These are phyloP conservation scores for Eretmocerus hayati DNA, from an alignment of 2,888 invertebrate species.

Conservation along the genomic window DNA sequence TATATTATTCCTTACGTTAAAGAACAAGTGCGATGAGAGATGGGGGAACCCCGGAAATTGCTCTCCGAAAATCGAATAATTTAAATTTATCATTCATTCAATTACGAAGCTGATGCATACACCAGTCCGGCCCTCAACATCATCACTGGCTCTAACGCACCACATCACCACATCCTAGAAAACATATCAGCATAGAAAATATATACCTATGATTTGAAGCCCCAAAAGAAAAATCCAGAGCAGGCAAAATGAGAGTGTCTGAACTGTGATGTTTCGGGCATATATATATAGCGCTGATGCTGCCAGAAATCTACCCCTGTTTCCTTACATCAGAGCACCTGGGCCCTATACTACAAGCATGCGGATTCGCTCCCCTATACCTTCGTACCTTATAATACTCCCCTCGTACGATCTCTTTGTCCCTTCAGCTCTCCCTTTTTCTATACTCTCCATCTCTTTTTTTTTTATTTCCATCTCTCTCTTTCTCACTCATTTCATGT, in stretches of 20 bases:
- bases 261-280: no score
- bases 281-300: no score
- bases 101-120: constrained; percentile 1
- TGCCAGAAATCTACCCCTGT: neutral
- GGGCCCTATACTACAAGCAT: no score
- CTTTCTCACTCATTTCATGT: neutral
- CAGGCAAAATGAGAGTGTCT: no score
- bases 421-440: neutral
- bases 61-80: neutral
- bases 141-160: neutral
- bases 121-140: neutral
- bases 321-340: constrained; percentile 31
- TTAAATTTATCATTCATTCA: constrained; percentile 13
- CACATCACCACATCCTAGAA: no score
- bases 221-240: no score
- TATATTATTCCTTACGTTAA: no score
- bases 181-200: no score
- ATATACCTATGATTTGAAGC: no score
- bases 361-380: neutral
- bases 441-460: constrained; percentile 4
- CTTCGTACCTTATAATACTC: no score
- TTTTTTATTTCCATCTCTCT: constrained; percentile 8
- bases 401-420: neutral
- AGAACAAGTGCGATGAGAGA: neutral
- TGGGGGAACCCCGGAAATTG: no score